A percentile compares a stretch with the other conserved stretches of the same genome.
phyloP scores from a whole-genome alignment of 1,140 invertebrate species.

The Cydia amplana region DNA sequence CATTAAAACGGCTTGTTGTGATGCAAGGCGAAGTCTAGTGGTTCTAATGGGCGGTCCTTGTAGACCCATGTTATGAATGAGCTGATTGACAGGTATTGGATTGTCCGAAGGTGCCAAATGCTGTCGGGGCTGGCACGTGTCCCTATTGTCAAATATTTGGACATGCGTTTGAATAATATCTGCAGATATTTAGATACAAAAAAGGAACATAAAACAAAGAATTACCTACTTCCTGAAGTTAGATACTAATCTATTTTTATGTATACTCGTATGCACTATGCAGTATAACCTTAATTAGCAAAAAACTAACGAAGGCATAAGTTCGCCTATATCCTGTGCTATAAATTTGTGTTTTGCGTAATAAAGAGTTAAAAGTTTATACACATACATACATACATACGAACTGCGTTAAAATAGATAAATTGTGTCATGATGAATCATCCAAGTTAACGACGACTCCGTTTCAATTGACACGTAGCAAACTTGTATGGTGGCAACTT shows the following conservation, averaged over 20 bases:
- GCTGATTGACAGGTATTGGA: slow-evolving; percentile 47
- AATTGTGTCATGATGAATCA: slow-evolving; percentile 10
- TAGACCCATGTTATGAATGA: slow-evolving; percentile 54
- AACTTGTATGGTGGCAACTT: neutral
- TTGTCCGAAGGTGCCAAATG: slow-evolving; percentile 47
- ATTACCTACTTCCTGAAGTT: neutral
- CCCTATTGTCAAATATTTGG: slow-evolving; percentile 35
- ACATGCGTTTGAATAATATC: slow-evolving; percentile 9
- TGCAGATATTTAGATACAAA: neutral
- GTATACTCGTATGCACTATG: neutral
- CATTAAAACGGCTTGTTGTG: slow-evolving; percentile 47
- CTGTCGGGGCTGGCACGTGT: slow-evolving; percentile 36
- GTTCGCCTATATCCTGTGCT: too few species aligned
- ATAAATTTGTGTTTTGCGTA: too few species aligned
- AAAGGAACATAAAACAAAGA: neutral
- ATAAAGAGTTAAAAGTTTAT: too few species aligned
- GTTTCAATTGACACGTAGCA: slow-evolving; percentile 1
- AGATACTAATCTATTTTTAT: neutral
- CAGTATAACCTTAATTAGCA: neutral
- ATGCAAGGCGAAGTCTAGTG: slow-evolving; percentile 51
- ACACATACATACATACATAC: too few species aligned
- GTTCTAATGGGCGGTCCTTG: slow-evolving; percentile 50
- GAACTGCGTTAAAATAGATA: slow-evolving; percentile 9
- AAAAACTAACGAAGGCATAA: too few species aligned
- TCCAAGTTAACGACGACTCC: neutral